Evolutionary conservation across 2,888 invertebrate species (phyloP), one percentile per base, ranked within the genome.

Genomic region (Elmis aenea): DNA sequence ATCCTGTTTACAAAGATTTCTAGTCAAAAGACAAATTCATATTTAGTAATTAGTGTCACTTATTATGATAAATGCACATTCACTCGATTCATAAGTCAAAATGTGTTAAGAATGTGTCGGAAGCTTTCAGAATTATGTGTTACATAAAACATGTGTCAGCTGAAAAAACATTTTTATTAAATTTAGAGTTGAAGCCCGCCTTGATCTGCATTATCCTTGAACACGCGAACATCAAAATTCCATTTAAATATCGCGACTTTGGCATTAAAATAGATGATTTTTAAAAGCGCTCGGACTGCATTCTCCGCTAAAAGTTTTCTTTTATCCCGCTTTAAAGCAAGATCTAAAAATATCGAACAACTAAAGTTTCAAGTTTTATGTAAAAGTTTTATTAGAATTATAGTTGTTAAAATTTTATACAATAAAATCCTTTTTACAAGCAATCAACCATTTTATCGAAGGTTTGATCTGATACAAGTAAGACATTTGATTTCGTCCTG

Each of bases 221-320:
- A 50, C 51, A 42, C 30, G 51, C 50, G 44, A 18, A 61, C 58
- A 61, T 58, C 54, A 54, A 52, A 59, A 58, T 54, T 58, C 59
- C 59, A 61, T 61, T 60, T 54, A 50, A 50, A 44, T 45, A 48
- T 48, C 33, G 32, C 42, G 34, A 37, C 43, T 42, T 53, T 43
- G 42, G 48, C 55, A 58, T 60, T 56, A 58, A 54, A 55, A 55
- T 52, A 56, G 55, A 57, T 54, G 55, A 55, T 56, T 51, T n/a
- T 46, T 55, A 54, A 52, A 52, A 50, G 51, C 47, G 45, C 43
- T 48, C 39, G 44, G 48, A 49, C 47, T 27, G 28, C 18, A 27
- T 18, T 33, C 16, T 22, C 40, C 30, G 16, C 25, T 36, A 41
- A 48, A 55, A 49, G 49, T 54, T 52, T 50, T 34, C 48, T 52